A percentile compares a stretch with the other conserved stretches of the same genome.
These are phyloP conservation scores for Cirrhinus molitorella DNA, from an alignment of 2,797 vertebrate species.

Conservation along the genomic window DNA sequence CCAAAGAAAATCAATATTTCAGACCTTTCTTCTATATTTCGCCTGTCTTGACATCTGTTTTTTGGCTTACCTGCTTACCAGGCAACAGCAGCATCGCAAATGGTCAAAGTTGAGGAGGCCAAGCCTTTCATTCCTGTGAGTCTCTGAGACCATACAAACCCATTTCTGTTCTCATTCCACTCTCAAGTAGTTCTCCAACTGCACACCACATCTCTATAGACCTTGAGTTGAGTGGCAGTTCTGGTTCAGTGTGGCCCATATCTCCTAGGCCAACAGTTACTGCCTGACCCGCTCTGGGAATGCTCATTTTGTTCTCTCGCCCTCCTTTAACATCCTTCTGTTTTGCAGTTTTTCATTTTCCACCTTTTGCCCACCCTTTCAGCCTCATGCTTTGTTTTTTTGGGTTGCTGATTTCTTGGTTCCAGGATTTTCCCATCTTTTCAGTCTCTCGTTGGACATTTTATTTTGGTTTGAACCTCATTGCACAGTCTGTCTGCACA, in stretches of 20 bases:
- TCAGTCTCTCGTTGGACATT: constrained; percentile 54
- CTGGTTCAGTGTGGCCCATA: constrained; percentile 22
- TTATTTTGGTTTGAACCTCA: constrained; percentile 43
- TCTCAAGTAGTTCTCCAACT: constrained; percentile 30
- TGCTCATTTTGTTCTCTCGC: constrained; percentile 56
- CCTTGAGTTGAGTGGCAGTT: constrained; percentile 14
- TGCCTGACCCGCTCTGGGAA: constrained; percentile 53
- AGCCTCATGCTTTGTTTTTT: constrained; percentile 14
- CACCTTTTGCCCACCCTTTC: constrained; percentile 28
- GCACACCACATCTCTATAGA: neutral
- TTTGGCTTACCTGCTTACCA: constrained; percentile 83
- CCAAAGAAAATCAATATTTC: constrained; percentile 26
- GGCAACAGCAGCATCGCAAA: constrained; percentile 82
- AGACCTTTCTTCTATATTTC: constrained; percentile 61
- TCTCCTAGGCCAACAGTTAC: constrained; percentile 6
- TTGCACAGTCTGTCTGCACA: constrained; percentile 42
- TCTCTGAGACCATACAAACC: constrained; percentile 60
- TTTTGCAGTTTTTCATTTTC: constrained; percentile 45
- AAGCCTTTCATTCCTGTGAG: constrained; percentile 81
- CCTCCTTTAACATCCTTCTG: constrained; percentile 54
- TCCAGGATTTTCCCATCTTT: constrained; percentile 72
- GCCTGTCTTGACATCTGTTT: constrained; percentile 70
- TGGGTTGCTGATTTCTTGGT: constrained; percentile 57
- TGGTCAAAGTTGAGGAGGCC: constrained; percentile 84
- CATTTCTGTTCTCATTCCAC: constrained; percentile 59